Evolutionary conservation across 2,797 vertebrate genomes (phyloP).

Genomic region (Arctocebus calabarensis): DNA sequence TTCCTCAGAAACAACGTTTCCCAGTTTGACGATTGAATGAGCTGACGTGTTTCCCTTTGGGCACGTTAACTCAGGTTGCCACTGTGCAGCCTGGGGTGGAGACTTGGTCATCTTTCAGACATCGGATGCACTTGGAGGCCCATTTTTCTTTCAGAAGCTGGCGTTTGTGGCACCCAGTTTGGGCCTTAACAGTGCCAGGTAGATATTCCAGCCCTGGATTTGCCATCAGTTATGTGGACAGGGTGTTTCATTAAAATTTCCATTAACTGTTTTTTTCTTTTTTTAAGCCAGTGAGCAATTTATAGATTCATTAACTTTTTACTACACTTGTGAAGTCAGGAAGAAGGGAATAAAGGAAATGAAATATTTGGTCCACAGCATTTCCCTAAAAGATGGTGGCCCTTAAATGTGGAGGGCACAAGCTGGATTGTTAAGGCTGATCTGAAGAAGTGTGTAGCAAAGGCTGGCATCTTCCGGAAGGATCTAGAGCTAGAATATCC

Average conservation of each 20-base stretch:
- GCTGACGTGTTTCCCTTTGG: background rate
- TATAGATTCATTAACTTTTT: constrained; percentile 84
- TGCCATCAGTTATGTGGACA: constrained; percentile 54
- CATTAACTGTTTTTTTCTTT: constrained; percentile 75
- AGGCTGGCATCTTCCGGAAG: background rate
- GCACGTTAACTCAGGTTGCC: background rate
- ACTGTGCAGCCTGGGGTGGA: background rate
- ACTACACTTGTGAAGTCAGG: constrained; percentile 77
- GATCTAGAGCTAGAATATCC: background rate
- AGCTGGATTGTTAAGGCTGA: background rate
- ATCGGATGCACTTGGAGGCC: background rate
- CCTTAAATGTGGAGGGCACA: constrained; percentile 22
- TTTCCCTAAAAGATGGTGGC: constrained; percentile 68
- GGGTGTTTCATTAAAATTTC: constrained; percentile 83
- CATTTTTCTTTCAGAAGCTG: background rate
- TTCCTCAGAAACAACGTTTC: background rate
- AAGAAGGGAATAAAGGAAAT: constrained; percentile 78
- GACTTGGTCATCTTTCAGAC: background rate
- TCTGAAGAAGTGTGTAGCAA: background rate
- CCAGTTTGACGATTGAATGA: background rate
- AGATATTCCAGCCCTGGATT: constrained; percentile 44
- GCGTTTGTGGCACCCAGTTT: background rate
- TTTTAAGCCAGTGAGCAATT: constrained; percentile 78
- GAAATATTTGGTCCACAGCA: constrained; percentile 71
- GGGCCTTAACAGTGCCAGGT: background rate